phyloP scores from a whole-genome alignment of 2,113 vertebrate genomes.

The Etheostoma spectabile region DNA sequence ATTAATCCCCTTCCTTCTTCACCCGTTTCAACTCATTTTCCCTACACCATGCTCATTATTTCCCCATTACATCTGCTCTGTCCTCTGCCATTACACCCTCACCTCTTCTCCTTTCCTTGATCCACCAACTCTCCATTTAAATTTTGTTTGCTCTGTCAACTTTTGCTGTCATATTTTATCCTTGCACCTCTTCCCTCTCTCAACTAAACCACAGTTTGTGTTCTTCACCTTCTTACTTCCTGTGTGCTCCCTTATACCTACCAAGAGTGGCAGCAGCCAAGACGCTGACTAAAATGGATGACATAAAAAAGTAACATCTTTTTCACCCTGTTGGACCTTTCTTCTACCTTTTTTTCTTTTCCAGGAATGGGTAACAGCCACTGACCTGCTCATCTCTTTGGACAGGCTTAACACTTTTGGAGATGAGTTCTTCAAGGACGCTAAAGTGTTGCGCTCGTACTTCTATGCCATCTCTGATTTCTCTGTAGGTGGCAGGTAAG shows the following conservation, averaged over 20 bases:
- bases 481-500: slow-evolving; percentile 94
- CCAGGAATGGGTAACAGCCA: slow-evolving; percentile 97
- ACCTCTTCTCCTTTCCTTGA: slow-evolving; percentile 24
- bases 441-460: slow-evolving; percentile 92
- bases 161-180: not conserved
- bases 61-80: slow-evolving; percentile 49
- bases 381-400: slow-evolving; percentile 92
- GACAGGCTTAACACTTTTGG: slow-evolving; percentile 96
- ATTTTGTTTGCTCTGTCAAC: slow-evolving; percentile 14
- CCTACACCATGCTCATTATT: slow-evolving; percentile 53
- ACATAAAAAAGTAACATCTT: slow-evolving; percentile 10
- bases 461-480: slow-evolving; percentile 96
- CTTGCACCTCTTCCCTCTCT: slow-evolving; percentile 1
- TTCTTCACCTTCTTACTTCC: not conserved
- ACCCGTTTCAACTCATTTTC: slow-evolving; percentile 46
- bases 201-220: slow-evolving; percentile 5
- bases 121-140: slow-evolving; percentile 20
- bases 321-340: slow-evolving; percentile 22
- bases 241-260: slow-evolving; percentile 18
- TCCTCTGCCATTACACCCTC: slow-evolving; percentile 6
- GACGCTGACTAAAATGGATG: slow-evolving; percentile 6
- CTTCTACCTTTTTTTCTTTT: slow-evolving; percentile 26
- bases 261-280: slow-evolving; percentile 24
- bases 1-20: slow-evolving; percentile 45
- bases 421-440: slow-evolving; percentile 95